phyloP scores from a whole-genome alignment of 2,113 vertebrate genomes.

The Periophthalmodon schlosseri region DNA sequence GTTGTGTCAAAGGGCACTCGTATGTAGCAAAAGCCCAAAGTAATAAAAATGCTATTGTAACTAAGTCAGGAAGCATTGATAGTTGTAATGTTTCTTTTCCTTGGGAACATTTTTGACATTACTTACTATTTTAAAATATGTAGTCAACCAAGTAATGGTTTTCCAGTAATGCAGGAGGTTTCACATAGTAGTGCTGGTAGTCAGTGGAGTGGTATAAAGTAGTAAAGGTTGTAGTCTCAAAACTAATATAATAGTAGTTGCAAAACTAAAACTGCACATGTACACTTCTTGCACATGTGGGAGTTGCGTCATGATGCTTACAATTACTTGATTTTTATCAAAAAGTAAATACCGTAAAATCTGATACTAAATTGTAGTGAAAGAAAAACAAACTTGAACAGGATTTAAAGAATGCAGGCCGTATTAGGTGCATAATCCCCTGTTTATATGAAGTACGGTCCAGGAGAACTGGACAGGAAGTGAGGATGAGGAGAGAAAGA shows the following conservation, averaged over 20 bases:
- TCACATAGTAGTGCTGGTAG: background rate
- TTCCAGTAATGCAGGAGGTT: background rate
- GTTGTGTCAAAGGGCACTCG: background rate
- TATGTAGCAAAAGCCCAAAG: background rate
- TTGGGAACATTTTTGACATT: background rate
- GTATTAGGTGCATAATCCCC: conserved; percentile 27
- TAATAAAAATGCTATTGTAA: background rate
- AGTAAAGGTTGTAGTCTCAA: background rate
- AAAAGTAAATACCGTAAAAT: background rate
- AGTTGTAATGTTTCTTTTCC: background rate
- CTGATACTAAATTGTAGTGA: background rate
- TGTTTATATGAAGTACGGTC: conserved; percentile 38
- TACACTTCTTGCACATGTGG: too few species aligned
- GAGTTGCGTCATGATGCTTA: too few species aligned
- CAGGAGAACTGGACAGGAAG: conserved; percentile 35
- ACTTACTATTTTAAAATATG: background rate
- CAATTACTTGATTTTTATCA: background rate
- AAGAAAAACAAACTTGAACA: background rate
- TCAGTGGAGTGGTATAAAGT: background rate
- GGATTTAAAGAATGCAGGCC: conserved; percentile 23
- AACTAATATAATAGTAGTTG: background rate
- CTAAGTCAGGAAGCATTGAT: background rate
- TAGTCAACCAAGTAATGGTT: background rate
- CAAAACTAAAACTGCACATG: background rate
- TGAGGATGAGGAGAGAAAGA: conserved; percentile 22